Evolutionary conservation across 2,888 invertebrate genomes (phyloP).

Genomic region (Eupeodes latifasciatus): DNA sequence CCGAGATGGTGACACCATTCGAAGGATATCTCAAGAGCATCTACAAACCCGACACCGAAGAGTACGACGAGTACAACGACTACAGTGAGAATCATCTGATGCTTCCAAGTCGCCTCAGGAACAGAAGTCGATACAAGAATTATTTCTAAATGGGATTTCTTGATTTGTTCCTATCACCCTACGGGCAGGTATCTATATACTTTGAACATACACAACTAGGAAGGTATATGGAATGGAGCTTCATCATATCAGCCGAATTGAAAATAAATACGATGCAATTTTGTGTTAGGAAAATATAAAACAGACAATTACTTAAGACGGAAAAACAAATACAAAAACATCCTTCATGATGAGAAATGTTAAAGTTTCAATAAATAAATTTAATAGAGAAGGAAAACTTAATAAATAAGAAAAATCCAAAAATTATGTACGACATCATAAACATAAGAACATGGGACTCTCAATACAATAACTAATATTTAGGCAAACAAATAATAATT

Average conservation of each 20-base stretch:
- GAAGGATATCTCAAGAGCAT: constrained; percentile 83
- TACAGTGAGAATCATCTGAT: constrained; percentile 82
- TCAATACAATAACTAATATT: constrained; percentile 75
- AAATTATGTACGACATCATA: constrained; percentile 35
- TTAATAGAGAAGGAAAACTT: constrained; percentile 7
- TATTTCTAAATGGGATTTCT: constrained; percentile 64
- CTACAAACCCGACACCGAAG: constrained; percentile 81
- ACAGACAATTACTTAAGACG: constrained; percentile 44
- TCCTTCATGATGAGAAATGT: constrained; percentile 20
- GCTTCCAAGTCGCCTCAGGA: constrained; percentile 77
- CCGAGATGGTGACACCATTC: constrained; percentile 84
- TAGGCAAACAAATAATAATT: constrained; percentile 55
- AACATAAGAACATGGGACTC: constrained; percentile 65
- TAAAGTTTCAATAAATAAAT: neutral
- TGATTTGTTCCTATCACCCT: constrained; percentile 36
- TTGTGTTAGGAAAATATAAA: constrained; percentile 17
- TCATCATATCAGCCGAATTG: constrained; percentile 40
- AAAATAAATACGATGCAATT: constrained; percentile 9
- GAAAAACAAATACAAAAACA: constrained; percentile 6
- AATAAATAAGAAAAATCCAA: constrained; percentile 42
- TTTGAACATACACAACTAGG: too few species aligned
- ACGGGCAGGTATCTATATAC: neutral
- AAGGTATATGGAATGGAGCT: neutral
- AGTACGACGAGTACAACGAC: constrained; percentile 82
- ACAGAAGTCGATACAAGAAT: constrained; percentile 76